These are phyloP conservation scores for Mus musculus DNA, from an alignment of 2,113 vertebrate species.

Conservation along the genomic window DNA sequence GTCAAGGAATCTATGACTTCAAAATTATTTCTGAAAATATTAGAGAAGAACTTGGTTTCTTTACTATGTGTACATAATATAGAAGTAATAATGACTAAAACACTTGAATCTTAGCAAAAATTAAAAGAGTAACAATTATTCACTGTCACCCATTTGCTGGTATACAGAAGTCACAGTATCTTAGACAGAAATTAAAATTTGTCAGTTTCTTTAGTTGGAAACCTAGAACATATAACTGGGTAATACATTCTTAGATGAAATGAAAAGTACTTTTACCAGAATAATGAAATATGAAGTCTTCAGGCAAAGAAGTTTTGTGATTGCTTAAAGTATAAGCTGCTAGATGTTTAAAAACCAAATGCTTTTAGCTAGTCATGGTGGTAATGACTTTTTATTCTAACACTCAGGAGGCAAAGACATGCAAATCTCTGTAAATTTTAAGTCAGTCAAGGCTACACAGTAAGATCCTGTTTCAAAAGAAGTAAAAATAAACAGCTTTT, in stretches of 20 bases:
- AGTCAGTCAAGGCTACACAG: not conserved
- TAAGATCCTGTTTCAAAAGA: not conserved
- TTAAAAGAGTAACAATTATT: not conserved
- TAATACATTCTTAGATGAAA: conserved; percentile 7
- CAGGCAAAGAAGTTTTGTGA: not conserved
- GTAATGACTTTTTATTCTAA: not conserved
- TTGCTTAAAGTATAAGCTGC: not conserved
- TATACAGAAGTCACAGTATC: not conserved
- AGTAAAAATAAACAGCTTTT: not conserved
- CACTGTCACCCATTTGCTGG: not conserved
- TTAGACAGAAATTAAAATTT: not conserved
- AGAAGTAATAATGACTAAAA: not conserved
- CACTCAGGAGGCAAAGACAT: not conserved
- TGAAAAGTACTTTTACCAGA: not conserved
- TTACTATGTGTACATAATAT: not conserved
- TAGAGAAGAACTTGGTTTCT: not conserved
- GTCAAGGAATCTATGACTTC: not conserved
- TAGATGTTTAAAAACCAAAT: not conserved
- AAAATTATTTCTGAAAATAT: conserved; percentile 13
- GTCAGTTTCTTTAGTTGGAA: conserved; percentile 9
- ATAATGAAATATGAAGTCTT: not conserved
- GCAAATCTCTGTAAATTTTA: not conserved
- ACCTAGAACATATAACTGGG: not conserved
- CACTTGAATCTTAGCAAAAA: not conserved
- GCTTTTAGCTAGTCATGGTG: not conserved